These are phyloP conservation scores for Nowickia ferox DNA, from an alignment of 2,888 invertebrate genomes.

Conservation along the genomic window DNA sequence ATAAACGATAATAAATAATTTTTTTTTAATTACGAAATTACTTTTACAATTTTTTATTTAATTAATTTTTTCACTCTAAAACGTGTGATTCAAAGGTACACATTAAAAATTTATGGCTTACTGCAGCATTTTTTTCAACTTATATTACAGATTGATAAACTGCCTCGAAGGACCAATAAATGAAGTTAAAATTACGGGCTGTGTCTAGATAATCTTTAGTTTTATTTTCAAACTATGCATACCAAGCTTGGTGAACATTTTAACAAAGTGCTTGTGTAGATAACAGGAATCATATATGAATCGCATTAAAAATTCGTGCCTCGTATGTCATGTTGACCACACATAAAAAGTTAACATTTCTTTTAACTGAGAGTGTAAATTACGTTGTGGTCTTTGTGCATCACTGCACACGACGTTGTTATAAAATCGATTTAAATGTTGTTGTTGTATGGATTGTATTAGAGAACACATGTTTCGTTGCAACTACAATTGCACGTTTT, in stretches of 20 bases:
- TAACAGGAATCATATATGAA: slow-evolving; percentile 1
- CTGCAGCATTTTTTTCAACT: no score
- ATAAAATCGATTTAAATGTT: slow-evolving; percentile 38
- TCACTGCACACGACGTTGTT: slow-evolving; percentile 1
- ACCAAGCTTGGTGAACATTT: no score
- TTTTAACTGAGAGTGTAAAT: neutral
- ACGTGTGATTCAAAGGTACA: no score
- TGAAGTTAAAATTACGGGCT: no score
- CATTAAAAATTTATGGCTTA: no score
- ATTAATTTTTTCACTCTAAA: no score
- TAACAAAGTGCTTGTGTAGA: neutral
- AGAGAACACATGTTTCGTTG: slow-evolving; percentile 24
- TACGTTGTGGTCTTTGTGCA: slow-evolving; percentile 23
- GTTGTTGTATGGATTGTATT: neutral
- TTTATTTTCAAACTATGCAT: no score
- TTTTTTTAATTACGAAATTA: neutral
- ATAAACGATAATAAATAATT: slow-evolving; percentile 13
- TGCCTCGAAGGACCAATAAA: no score
- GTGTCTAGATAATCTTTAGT: no score
- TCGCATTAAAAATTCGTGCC: neutral
- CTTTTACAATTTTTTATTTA: no score
- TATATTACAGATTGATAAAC: no score
- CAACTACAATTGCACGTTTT: slow-evolving; percentile 31
- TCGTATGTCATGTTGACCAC: slow-evolving; percentile 18
- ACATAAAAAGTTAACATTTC: slow-evolving; percentile 6